Evolutionary conservation across 2,888 invertebrate species (phyloP).

Genomic region (Idaea dimidiata): DNA sequence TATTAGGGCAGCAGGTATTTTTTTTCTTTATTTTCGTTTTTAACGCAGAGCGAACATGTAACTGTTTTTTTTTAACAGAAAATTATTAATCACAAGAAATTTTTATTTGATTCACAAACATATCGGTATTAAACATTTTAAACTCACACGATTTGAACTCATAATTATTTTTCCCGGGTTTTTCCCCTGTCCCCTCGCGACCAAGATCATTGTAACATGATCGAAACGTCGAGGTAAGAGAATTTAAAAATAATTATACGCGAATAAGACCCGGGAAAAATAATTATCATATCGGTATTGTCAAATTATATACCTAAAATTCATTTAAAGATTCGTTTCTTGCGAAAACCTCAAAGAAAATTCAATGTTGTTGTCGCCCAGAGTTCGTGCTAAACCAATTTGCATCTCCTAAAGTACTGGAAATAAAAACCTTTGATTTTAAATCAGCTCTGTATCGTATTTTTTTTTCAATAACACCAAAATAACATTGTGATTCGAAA

Average conservation of each 20-base stretch:
- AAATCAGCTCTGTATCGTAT: neutral
- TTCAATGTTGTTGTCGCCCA: neutral
- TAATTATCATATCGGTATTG: no score
- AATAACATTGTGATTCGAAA: neutral
- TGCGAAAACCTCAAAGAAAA: neutral
- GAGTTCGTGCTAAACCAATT: neutral
- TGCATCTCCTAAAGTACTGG: neutral
- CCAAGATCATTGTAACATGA: no score
- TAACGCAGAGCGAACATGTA: conserved; percentile 36
- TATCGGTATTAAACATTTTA: no score
- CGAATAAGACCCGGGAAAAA: no score
- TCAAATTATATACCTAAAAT: neutral
- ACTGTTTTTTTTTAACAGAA: neutral
- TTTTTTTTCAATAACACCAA: neutral
- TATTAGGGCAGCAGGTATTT: conserved; percentile 34
- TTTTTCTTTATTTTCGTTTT: conserved; percentile 35
- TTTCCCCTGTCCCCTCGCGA: no score
- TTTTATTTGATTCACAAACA: neutral
- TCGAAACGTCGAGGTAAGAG: no score
- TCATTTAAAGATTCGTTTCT: neutral
- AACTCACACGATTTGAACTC: no score
- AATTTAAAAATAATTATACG: no score
- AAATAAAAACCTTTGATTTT: neutral
- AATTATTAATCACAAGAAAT: neutral
- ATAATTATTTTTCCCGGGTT: no score